These are phyloP conservation scores for Casuarius casuarius DNA, from an alignment of 2,113 vertebrate genomes.

Conservation along the genomic window DNA sequence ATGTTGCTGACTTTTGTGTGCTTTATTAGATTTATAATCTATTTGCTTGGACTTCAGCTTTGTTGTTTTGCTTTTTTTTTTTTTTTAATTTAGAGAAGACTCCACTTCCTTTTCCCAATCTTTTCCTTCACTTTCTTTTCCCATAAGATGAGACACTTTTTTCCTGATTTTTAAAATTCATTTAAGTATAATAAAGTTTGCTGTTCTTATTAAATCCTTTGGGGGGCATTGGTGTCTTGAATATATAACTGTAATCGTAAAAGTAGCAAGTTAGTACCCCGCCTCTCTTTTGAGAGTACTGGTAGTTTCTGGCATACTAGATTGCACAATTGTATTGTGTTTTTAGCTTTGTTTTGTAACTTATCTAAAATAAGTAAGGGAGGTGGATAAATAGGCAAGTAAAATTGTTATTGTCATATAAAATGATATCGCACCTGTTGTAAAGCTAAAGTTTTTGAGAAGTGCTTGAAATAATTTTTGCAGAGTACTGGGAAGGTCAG, in stretches of 20 bases:
- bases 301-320: background rate
- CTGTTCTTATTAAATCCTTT: background rate
- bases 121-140: background rate
- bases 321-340: background rate
- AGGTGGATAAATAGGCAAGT: background rate
- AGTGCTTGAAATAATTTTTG: background rate
- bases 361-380: background rate
- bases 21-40: background rate
- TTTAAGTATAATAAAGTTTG: background rate
- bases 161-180: background rate
- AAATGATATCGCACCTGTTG: background rate
- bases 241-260: background rate
- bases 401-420: background rate
- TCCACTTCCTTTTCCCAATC: background rate
- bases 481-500: background rate
- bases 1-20: background rate
- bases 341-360: background rate
- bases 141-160: background rate
- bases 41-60: background rate
- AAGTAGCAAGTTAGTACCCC: background rate
- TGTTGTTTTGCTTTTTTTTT: background rate
- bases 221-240: background rate
- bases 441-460: background rate
- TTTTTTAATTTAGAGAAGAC: background rate
- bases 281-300: background rate